Conservation (phyloP, 2,888 invertebrate species). For the Nephrotoma appendiculata region DNA sequence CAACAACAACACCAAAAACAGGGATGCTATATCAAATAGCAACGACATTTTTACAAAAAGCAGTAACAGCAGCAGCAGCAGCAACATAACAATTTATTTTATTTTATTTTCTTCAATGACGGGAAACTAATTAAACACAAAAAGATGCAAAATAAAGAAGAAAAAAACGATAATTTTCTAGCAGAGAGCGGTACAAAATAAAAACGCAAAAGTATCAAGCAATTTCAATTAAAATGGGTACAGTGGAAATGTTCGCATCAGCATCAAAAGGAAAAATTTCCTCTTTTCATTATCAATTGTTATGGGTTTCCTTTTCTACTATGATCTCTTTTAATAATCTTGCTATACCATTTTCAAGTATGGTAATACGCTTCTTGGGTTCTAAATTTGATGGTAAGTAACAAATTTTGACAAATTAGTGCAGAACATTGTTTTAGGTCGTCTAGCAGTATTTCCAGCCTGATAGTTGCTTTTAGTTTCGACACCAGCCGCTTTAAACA, state of each 20-base stretch:
- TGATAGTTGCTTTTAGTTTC: too few species aligned
- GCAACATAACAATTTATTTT: neutral
- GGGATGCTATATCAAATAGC: neutral
- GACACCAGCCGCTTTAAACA: too few species aligned
- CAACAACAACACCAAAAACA: neutral
- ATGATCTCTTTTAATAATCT: neutral
- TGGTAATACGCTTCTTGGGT: too few species aligned
- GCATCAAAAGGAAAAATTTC: neutral
- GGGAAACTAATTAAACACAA: neutral
- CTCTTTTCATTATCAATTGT: neutral
- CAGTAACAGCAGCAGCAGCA: neutral
- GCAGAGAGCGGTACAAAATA: neutral
- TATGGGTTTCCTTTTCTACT: neutral
- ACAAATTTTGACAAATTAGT: too few species aligned
- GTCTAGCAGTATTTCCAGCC: too few species aligned
- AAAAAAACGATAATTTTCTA: neutral
- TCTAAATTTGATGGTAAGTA: too few species aligned
- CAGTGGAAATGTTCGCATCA: neutral
- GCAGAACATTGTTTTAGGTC: too few species aligned
- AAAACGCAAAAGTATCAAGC: neutral
- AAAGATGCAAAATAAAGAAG: neutral
- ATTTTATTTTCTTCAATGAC: neutral
- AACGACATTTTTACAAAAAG: neutral
- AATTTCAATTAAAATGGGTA: neutral
- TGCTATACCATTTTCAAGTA: too few species aligned